These are phyloP conservation scores for Steinernema hermaphroditum DNA, from an alignment of 2,888 invertebrate species.

Conservation along the genomic window DNA sequence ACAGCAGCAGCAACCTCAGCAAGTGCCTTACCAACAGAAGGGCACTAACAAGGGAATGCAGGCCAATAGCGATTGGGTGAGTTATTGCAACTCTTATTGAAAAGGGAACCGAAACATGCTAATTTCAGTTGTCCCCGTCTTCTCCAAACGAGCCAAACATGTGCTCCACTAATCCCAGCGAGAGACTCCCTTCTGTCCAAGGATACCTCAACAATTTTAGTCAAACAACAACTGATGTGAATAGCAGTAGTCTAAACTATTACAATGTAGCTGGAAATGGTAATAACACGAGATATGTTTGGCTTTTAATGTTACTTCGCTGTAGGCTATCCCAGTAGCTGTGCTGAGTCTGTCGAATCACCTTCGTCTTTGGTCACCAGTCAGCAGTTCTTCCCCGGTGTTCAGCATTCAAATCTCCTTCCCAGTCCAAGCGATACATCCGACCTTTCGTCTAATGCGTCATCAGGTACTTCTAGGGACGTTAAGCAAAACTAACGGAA, in stretches of 20 bases:
- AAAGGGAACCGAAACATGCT: too few relatives aligned
- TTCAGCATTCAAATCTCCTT: conserved; percentile 32
- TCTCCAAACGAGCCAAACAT: conserved; percentile 7
- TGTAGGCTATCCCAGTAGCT: conserved; percentile 13
- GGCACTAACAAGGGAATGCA: conserved; percentile 23
- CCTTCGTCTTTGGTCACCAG: conserved; percentile 20
- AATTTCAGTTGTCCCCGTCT: neutral
- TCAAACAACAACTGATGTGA: neutral
- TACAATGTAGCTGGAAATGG: conserved; percentile 17
- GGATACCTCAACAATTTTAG: conserved; percentile 25
- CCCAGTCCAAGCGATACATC: conserved; percentile 40
- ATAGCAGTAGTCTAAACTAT: neutral
- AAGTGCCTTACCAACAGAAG: conserved; percentile 10
- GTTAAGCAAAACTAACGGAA: neutral
- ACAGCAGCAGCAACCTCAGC: conserved; percentile 44
- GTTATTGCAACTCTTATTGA: too few relatives aligned
- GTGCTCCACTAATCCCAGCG: neutral
- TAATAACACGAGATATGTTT: too few relatives aligned
- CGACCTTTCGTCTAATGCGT: conserved; percentile 41
- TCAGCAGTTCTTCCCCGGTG: conserved; percentile 29
- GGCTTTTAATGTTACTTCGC: too few relatives aligned
- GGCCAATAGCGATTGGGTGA: conserved; percentile 20
- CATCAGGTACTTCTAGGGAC: conserved; percentile 31
- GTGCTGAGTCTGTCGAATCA: conserved; percentile 3
- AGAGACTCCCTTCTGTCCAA: conserved; percentile 3